Evolutionary conservation across 2,113 vertebrate species (phyloP), one percentile per base, ranked within the genome.

Genomic region (Antigone vipio): DNA sequence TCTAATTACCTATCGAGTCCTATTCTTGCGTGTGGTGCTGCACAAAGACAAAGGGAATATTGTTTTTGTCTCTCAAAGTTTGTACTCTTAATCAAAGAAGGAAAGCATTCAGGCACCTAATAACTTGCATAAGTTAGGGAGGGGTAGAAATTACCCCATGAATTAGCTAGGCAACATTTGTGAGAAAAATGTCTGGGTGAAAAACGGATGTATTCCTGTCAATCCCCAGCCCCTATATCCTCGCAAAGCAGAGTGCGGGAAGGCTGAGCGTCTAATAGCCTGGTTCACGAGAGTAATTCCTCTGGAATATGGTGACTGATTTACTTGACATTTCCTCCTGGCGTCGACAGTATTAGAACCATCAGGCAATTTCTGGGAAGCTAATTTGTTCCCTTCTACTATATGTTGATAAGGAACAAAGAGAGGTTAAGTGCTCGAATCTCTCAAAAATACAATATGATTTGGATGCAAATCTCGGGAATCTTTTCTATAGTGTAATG

Each of bases 31-130:
- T 6, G 84, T 91, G 69, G 86, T 76, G 73, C 62, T 95, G 94
- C 97, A 97, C 88, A 95, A 92, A 94, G 83, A 96, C 95, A 92
- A 95, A 97, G 88, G 50, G 66, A 93, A 89, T 89, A 92, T 79
- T 95, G 92, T 89, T 85, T 93, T 67, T 76, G 66, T 64, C 12
- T 15, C 63, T 67, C 74, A 69, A 95, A 96, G 67, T 95, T 93
- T 93, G 89, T 56, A 34, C 58, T 93, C 91, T 60, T 56, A 72
- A 75, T 81, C 56, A 81, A 64, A 95, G 80, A 73, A 81, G 69
- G 68, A 78, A 68, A 91, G 52, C 88, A 75, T 78, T 95, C 53
- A 75, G 88, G 80, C 92, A 89, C 73, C 56, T 81, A 91, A 81
- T 32, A 92, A 95, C 79, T 29, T 60, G 60, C 44, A 4, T 53